Base-by-base conservation (phyloP, 2,888 invertebrate species). In the Esperia sulphurella region DNA sequence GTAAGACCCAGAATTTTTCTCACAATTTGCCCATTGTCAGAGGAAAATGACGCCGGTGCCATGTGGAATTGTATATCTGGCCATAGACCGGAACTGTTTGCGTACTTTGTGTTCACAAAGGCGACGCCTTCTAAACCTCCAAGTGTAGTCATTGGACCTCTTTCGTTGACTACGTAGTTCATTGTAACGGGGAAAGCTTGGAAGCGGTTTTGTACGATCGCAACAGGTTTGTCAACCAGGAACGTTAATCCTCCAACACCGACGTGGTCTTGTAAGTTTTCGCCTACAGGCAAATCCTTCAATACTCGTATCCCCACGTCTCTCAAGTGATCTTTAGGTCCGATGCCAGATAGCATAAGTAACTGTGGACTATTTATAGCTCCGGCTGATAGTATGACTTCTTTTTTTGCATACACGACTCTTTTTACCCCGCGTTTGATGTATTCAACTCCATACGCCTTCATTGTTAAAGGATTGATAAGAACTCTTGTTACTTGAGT, bases 31-130 rank as follows among this genome's bases (percentile, higher is more conserved):
- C 95, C 94, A 48, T 92, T 93, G 68, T 96, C 96, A 0, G 96
- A 95, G 50, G 94, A 94, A 38, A 96, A 93, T 0, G 95, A 95
- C 0, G 97, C 96, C 0, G 97, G 97, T 1, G 97, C 96, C 94
- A 97, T 97, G 68, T 97, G 97, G 64, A 97, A 95, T 65, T 97
- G 96, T 41, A 97, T 93, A 63, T 97, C 97, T 0, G 97, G 97
- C 92, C 95, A 96, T 54, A 94, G 91, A 1, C 93, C 92, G 1
- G 94, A 92, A 43, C 90, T 86, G 65, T 97, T 97, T 0, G 96
- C 96, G 61, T 93, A 95, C 53, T 93, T 94, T 0, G 97, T 96
- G 60, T 95, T 95, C 0, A 97, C 94, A 75, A 97, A 97, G 1
- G 95, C 97, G 46, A 97, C 84, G 0, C 96, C 96, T 83, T 97